These are phyloP conservation scores for Myotis vivesi DNA, from an alignment of 2,797 vertebrate genomes.

Conservation along the genomic window DNA sequence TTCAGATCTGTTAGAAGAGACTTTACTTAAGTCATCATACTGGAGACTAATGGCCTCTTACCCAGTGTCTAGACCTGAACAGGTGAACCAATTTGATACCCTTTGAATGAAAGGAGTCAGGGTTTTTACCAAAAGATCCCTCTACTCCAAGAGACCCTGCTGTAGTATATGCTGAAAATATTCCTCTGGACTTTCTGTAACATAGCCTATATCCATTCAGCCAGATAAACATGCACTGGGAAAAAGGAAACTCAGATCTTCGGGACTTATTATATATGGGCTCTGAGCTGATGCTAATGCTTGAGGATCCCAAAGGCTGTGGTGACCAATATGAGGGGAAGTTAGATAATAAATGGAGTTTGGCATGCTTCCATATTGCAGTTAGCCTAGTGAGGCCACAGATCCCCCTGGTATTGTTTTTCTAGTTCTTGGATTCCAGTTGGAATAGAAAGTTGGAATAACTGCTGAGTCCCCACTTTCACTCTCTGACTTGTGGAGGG, in stretches of 20 bases:
- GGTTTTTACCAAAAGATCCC: not conserved
- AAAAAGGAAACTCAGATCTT: not conserved
- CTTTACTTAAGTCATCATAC: not conserved
- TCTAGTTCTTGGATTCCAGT: not conserved
- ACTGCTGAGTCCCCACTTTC: not conserved
- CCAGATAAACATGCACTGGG: not conserved
- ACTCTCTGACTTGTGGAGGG: not conserved
- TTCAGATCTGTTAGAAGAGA: not conserved
- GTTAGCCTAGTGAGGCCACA: not conserved
- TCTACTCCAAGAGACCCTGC: not conserved
- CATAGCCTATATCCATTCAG: not conserved
- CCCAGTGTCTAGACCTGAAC: not conserved
- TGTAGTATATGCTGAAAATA: not conserved
- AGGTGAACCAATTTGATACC: not conserved
- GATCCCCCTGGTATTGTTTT: not conserved
- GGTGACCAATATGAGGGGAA: not conserved
- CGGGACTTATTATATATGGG: not conserved
- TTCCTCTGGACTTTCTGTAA: not conserved
- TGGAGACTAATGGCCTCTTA: not conserved
- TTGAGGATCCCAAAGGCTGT: not conserved
- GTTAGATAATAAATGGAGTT: not conserved
- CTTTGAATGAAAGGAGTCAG: not conserved
- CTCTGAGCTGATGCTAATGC: not conserved
- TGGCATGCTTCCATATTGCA: not conserved
- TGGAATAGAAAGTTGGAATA: not conserved